Percentiles rank a stretch among this genome's conserved stretches.
Conservation (phyloP, 2,888 invertebrate species). For the Sinohyriopsis cumingii region DNA sequence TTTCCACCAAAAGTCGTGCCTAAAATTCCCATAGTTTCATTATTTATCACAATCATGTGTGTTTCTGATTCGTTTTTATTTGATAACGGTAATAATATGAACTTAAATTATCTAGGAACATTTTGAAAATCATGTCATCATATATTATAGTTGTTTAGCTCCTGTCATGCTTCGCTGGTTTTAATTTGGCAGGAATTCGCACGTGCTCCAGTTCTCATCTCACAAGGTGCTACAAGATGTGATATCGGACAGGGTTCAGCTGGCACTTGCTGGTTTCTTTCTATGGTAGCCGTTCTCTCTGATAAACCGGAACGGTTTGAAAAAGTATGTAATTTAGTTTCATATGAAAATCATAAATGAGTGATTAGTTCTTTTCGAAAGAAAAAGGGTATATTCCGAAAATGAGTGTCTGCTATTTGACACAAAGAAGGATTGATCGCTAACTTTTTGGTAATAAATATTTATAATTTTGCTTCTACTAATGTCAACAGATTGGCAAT, state of each 20-base stretch:
- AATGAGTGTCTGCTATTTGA: neutral
- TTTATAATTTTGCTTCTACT: no score
- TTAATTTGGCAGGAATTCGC: constrained; percentile 50
- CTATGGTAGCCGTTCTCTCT: constrained; percentile 57
- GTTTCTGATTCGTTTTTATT: no score
- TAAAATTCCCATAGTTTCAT: no score
- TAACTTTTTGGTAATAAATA: no score
- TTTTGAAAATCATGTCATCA: neutral
- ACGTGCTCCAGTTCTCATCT: constrained; percentile 48
- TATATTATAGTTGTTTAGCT: neutral
- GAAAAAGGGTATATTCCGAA: neutral
- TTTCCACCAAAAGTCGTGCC: no score
- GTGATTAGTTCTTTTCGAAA: neutral
- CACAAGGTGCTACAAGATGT: constrained; percentile 58
- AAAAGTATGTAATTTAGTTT: constrained; percentile 37
- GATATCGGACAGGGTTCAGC: constrained; percentile 65
- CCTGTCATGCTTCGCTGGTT: neutral
- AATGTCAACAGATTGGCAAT: no score
- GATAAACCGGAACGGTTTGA: constrained; percentile 53
- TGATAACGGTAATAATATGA: no score
- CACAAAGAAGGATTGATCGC: neutral
- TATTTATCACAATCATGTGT: no score
- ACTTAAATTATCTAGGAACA: no score
- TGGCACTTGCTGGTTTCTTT: constrained; percentile 67
- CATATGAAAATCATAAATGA: neutral